These are phyloP conservation scores for Plusia festucae DNA, from an alignment of 2,888 invertebrate species.

Conservation along the genomic window DNA sequence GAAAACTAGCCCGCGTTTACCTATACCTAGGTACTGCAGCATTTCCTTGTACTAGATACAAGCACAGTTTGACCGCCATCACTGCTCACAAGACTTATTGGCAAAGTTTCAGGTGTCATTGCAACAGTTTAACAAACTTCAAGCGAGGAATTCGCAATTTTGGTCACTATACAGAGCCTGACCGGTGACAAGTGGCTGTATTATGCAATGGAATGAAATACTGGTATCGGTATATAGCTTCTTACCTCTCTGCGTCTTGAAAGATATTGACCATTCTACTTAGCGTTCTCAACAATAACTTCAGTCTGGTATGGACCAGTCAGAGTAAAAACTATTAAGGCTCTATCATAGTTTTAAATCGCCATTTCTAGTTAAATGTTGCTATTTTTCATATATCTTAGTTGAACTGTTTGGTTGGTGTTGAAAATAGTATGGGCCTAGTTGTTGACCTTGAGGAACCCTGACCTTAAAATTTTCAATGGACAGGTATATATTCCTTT, in stretches of 20 bases:
- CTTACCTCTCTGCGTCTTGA: neutral
- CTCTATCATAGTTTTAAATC: too few relatives aligned
- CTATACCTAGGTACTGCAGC: too few relatives aligned
- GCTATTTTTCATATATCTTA: too few relatives aligned
- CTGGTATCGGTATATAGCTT: neutral
- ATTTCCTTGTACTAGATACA: too few relatives aligned
- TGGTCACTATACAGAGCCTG: neutral
- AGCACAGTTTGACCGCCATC: too few relatives aligned
- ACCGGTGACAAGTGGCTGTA: neutral
- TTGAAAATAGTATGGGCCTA: neutral
- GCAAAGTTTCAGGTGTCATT: neutral
- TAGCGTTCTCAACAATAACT: too few relatives aligned
- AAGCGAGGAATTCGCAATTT: neutral
- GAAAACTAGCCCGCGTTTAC: too few relatives aligned
- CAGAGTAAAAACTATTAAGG: too few relatives aligned
- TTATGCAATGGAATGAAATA: neutral
- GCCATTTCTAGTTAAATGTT: too few relatives aligned
- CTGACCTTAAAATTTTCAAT: neutral
- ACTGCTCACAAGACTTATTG: neutral
- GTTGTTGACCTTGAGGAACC: neutral
- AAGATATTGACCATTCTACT: too few relatives aligned
- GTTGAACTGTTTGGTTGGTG: too few relatives aligned
- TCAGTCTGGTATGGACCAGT: too few relatives aligned
- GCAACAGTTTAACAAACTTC: constrained; percentile 1
- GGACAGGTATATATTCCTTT: neutral